Conservation (phyloP, 2,113 vertebrate species). For the Strigops habroptila region DNA sequence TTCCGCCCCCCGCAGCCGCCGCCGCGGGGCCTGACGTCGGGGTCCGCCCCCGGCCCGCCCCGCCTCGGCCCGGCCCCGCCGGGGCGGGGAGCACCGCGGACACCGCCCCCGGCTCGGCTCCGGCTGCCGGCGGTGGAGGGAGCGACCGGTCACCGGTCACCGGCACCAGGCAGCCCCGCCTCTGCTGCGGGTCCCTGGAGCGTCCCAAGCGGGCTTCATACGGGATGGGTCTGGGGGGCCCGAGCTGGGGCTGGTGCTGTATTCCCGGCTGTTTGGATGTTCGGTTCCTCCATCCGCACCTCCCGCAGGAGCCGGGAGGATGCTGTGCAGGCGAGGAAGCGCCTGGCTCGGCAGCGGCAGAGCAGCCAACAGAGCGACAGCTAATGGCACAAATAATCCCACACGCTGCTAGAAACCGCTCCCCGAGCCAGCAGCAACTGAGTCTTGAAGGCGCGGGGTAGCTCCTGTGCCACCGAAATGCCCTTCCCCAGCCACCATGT, state of each 20-base stretch:
- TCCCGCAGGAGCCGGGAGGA: not conserved
- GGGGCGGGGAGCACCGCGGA: not conserved
- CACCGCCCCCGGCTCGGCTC: not conserved
- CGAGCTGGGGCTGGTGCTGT: not conserved
- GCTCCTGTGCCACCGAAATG: not conserved
- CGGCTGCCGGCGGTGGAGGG: not conserved
- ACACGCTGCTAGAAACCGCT: fast-evolving
- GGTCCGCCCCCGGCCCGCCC: not conserved
- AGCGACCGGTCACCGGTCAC: not conserved
- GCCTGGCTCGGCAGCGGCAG: not conserved
- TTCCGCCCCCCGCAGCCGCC: not conserved
- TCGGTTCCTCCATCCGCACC: not conserved
- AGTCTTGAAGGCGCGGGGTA: not conserved
- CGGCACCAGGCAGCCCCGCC: no score
- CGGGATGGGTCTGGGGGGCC: no score
- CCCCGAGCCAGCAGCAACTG: not conserved
- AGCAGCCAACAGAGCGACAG: not conserved
- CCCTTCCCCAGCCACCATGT: not conserved
- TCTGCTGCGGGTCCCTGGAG: no score
- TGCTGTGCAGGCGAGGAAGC: not conserved
- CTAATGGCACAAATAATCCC: not conserved
- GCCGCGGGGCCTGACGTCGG: not conserved
- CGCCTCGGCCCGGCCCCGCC: not conserved
- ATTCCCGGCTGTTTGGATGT: not conserved
- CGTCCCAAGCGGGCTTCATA: not conserved